These are phyloP conservation scores for Drosophila ficusphila DNA, from an alignment of 1,140 invertebrate genomes.

Conservation along the genomic window DNA sequence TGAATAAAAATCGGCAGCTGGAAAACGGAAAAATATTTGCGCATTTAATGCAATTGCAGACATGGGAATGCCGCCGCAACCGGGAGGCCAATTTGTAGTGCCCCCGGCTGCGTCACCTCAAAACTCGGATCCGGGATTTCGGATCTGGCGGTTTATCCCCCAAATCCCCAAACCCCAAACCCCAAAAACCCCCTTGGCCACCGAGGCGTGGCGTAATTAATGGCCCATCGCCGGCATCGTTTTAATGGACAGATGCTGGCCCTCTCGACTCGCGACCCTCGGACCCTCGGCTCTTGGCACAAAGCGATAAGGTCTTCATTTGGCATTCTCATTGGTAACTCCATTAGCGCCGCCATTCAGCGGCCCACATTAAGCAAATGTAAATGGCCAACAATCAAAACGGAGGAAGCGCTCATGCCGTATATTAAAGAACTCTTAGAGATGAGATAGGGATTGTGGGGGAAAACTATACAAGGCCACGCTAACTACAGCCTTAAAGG, in stretches of 20 bases:
- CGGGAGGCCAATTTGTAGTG: conserved; percentile 56
- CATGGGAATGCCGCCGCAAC: conserved; percentile 30
- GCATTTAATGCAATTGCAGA: conserved; percentile 74
- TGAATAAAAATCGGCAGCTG: conserved; percentile 78
- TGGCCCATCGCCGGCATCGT: conserved; percentile 55
- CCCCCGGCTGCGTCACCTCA: neutral
- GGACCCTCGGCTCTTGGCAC: conserved; percentile 1
- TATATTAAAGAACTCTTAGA: conserved; percentile 14
- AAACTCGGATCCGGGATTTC: neutral
- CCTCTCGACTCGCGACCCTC: too few relatives aligned
- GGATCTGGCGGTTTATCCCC: conserved; percentile 1
- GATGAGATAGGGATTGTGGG: neutral
- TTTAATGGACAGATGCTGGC: conserved; percentile 61
- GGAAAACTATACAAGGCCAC: neutral
- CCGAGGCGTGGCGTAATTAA: conserved; percentile 65
- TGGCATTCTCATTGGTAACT: conserved; percentile 56
- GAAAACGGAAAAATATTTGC: conserved; percentile 70
- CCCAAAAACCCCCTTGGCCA: conserved; percentile 23
- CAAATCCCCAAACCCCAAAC: too few relatives aligned
- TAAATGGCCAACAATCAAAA: conserved; percentile 49
- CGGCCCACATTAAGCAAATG: conserved; percentile 65
- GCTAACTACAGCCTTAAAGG: conserved; percentile 4
- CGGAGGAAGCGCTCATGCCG: conserved; percentile 2
- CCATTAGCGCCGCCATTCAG: conserved; percentile 63
- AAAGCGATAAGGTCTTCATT: conserved; percentile 51